phyloP scores from a whole-genome alignment of 1,140 invertebrate genomes.

The Trichogramma pretiosum region DNA sequence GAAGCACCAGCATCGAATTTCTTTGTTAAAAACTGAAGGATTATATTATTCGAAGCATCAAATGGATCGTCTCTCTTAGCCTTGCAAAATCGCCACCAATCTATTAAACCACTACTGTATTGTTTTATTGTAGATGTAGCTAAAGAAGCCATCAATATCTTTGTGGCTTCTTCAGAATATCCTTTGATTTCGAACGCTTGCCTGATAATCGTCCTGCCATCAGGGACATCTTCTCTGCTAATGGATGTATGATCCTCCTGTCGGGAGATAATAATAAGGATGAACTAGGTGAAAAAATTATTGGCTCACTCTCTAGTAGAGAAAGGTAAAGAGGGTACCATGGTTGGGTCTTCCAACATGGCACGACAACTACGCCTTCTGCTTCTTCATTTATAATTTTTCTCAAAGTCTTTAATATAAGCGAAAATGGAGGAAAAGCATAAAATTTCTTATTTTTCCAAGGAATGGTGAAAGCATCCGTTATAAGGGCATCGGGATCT shows the following conservation, averaged over 20 bases:
- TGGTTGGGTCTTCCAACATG: conserved; percentile 28
- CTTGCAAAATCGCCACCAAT: conserved; percentile 29
- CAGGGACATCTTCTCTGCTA: conserved; percentile 4
- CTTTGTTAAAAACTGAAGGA: conserved; percentile 19
- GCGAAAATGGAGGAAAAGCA: conserved; percentile 22
- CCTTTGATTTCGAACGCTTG: conserved; percentile 12
- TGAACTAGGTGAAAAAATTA: conserved; percentile 1
- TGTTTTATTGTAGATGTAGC: conserved; percentile 25
- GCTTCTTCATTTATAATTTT: conserved; percentile 19
- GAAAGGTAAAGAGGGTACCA: conserved; percentile 24
- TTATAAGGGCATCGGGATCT: conserved; percentile 16
- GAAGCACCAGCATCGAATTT: conserved; percentile 21
- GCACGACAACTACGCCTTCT: conserved; percentile 23
- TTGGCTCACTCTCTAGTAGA: conserved; percentile 14
- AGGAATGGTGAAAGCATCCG: conserved; percentile 23
- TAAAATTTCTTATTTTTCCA: conserved; percentile 19
- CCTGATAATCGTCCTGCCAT: conserved; percentile 1
- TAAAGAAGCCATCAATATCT: conserved; percentile 26
- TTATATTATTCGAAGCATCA: conserved; percentile 5
- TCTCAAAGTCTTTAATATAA: conserved; percentile 11
- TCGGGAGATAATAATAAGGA: conserved; percentile 11
- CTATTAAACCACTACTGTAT: conserved; percentile 23
- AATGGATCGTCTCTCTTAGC: conserved; percentile 19
- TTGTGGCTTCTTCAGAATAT: conserved; percentile 12
- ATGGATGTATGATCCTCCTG: conserved; percentile 3